Conservation (phyloP, 2,113 vertebrate species). For the Vombatus ursinus region DNA sequence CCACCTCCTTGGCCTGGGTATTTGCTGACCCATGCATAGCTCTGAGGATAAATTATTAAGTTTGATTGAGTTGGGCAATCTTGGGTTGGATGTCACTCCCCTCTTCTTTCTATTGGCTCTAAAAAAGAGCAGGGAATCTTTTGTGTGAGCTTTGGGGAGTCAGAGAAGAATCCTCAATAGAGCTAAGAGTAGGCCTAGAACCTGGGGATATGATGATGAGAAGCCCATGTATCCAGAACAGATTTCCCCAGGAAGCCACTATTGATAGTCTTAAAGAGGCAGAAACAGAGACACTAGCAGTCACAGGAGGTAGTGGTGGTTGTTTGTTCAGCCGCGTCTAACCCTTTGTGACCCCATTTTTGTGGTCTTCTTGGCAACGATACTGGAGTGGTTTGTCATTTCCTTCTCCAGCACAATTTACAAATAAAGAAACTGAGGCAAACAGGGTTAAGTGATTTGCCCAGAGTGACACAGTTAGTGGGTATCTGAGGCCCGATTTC, state of each 20-base stretch:
- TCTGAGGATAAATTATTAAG: background rate
- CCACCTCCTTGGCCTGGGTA: background rate
- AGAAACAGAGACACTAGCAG: background rate
- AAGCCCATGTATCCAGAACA: background rate
- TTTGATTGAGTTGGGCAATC: background rate
- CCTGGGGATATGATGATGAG: background rate
- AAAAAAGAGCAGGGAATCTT: background rate
- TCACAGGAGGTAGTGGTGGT: background rate
- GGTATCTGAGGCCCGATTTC: background rate
- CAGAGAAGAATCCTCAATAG: background rate
- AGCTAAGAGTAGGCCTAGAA: background rate
- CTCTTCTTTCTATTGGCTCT: background rate
- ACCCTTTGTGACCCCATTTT: background rate
- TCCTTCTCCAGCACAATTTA: background rate
- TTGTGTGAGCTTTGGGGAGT: background rate
- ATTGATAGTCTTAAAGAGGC: background rate
- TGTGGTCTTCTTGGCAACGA: background rate
- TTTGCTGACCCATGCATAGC: background rate
- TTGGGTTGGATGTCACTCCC: background rate
- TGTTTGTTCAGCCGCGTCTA: background rate
- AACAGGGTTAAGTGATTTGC: background rate
- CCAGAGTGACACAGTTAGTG: background rate
- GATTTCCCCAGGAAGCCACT: background rate
- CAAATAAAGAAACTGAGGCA: background rate
- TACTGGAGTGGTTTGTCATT: background rate